Base-by-base conservation (phyloP, 1,140 invertebrate genomes). In the Bombus affinis region DNA sequence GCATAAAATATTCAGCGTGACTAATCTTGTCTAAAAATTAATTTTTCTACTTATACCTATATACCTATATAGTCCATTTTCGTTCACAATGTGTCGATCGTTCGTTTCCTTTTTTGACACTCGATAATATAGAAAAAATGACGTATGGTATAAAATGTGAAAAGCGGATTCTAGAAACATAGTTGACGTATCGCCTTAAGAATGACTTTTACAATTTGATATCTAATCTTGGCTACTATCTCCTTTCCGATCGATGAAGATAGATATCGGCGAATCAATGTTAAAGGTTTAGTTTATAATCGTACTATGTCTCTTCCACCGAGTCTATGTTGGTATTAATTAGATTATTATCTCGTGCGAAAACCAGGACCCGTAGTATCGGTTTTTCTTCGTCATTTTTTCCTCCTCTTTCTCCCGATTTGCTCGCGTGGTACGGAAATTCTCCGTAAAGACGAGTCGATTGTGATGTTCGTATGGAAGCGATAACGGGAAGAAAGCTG, bases 191-290 rank as follows among this genome's bases (percentile, higher is more conserved):
- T 47, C 47, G 0, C 47, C 18, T 6, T 1, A 47, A 18, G 18
- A 22, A 53, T 6, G 47, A 53, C 18, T 8, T 22, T 53, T 8
- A 53, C 47, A 22, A 22, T 53, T 22, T 53, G 47, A 22, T 53
- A 53, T 53, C 47, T 6, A 22, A 18, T 53, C 18, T 53, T 22
- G 47, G 6, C 18, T 53, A 53, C 18, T 0, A 53, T 53, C 47
- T 53, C 6, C 47, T 8, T 22, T 53, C 22, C 28, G 12, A 62
- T 4, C 0, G 12, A 28, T 59, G 1, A 28, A 59, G 3, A 3
- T 28, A 3, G 9, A 28, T 59, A 59, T 62, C 28, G 0, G 1
- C 1, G 4, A 62, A n/a, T n/a, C 0, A 12, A 12, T 0, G 1
- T n/a, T 2, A 0, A 62, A 3, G 18, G 8, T n/a, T 62, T 13